Conservation (phyloP, 2,888 invertebrate species). For the Diaperis boleti region DNA sequence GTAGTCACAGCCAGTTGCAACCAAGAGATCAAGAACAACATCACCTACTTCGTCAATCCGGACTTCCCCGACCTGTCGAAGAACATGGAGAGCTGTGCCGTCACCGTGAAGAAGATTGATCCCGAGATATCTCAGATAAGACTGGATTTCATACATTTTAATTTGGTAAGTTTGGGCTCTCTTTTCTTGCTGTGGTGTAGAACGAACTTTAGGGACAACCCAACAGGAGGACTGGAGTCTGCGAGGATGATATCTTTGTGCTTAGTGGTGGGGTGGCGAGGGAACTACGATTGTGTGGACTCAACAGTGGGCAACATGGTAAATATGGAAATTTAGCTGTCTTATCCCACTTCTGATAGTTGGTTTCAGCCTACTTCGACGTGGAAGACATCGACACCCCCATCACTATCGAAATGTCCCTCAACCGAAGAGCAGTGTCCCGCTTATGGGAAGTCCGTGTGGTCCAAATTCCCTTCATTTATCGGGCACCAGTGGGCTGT, state of each 20-base stretch:
- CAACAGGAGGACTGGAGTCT: slow-evolving; percentile 81
- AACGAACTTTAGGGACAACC: slow-evolving; percentile 83
- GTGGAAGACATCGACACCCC: slow-evolving; percentile 71
- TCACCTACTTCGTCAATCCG: slow-evolving; percentile 86
- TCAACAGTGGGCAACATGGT: slow-evolving; percentile 89
- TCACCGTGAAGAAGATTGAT: slow-evolving; percentile 81
- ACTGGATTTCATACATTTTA: slow-evolving; percentile 87
- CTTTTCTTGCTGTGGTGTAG: too few relatives aligned
- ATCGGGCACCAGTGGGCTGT: slow-evolving; percentile 83
- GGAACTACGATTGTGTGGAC: slow-evolving; percentile 79
- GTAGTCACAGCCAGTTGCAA: slow-evolving; percentile 82
- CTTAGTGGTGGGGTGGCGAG: slow-evolving; percentile 72
- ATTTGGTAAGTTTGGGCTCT: slow-evolving; percentile 81
- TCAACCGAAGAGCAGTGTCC: slow-evolving; percentile 74
- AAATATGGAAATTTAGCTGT: too few relatives aligned
- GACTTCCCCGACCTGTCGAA: slow-evolving; percentile 83
- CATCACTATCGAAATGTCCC: slow-evolving; percentile 68
- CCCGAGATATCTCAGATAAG: slow-evolving; percentile 85
- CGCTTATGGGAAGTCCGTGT: slow-evolving; percentile 85
- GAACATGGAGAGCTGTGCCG: slow-evolving; percentile 76
- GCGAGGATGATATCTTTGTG: slow-evolving; percentile 80
- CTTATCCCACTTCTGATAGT: too few relatives aligned
- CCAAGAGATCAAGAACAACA: slow-evolving; percentile 79
- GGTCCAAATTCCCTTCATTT: slow-evolving; percentile 81
- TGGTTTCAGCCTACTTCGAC: slow-evolving; percentile 75